These are phyloP conservation scores for Aphodius granarius DNA, from an alignment of 2,888 invertebrate species.

Conservation along the genomic window DNA sequence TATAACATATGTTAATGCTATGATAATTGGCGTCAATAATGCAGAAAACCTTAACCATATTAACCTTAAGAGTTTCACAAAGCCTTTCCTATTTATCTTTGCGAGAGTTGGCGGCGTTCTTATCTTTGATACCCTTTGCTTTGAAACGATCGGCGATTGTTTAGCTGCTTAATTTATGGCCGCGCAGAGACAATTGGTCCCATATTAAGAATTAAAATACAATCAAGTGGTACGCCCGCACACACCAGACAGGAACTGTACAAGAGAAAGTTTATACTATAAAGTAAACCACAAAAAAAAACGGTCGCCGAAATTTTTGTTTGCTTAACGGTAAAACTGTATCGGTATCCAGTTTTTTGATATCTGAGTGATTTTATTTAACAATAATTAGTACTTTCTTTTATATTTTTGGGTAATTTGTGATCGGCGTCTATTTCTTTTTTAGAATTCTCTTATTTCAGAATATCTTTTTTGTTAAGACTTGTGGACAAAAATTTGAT, in stretches of 20 bases:
- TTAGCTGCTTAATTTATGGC: not conserved
- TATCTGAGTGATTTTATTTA: not conserved
- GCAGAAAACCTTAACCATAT: not conserved
- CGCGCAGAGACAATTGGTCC: not conserved
- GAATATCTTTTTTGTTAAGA: too few species aligned
- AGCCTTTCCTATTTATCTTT: not conserved
- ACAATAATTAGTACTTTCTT: not conserved
- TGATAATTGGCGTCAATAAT: not conserved
- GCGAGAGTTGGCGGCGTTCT: not conserved
- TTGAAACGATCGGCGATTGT: not conserved
- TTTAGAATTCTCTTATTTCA: too few species aligned
- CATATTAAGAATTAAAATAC: not conserved
- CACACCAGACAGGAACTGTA: not conserved
- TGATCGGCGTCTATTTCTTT: too few species aligned
- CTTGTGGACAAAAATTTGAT: too few species aligned
- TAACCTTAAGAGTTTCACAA: not conserved
- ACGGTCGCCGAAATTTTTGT: not conserved
- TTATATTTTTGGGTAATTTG: not conserved
- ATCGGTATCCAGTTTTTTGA: not conserved
- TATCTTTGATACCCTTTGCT: not conserved
- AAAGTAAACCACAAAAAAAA: not conserved
- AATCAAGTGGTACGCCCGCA: not conserved
- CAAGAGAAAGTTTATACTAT: not conserved
- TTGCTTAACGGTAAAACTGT: not conserved
- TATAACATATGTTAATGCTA: not conserved